A percentile compares a stretch with the other conserved stretches of the same genome.
Conservation (phyloP, 2,888 invertebrate genomes). For the Athalia circularis region DNA sequence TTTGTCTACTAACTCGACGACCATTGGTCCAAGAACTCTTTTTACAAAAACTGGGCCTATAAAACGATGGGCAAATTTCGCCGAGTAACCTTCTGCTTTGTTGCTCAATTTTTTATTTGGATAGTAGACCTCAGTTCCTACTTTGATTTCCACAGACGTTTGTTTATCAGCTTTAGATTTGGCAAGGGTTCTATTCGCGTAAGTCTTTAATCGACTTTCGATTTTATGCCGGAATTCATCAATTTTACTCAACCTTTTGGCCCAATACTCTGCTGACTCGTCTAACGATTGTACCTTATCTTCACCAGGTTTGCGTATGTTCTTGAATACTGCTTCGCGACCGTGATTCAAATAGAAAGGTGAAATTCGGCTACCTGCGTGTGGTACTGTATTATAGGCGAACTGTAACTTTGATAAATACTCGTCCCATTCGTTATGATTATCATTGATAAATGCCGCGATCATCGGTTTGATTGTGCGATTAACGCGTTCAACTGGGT, state of each 20-base stretch:
- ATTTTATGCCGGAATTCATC: conserved; percentile 48
- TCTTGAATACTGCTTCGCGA: conserved; percentile 28
- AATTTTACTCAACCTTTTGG: conserved; percentile 34
- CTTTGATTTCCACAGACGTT: conserved; percentile 32
- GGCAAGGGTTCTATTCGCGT: conserved; percentile 41
- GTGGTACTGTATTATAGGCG: conserved; percentile 45
- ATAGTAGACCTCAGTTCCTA: conserved; percentile 46
- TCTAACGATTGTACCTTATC: not conserved
- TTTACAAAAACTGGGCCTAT: conserved; percentile 45
- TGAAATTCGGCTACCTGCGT: conserved; percentile 47
- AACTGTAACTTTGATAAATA: conserved; percentile 47
- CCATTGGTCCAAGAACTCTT: conserved; percentile 44
- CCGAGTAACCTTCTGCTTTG: conserved; percentile 48
- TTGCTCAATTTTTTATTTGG: conserved; percentile 50
- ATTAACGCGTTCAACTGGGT: conserved; percentile 49
- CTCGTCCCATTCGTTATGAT: conserved; percentile 49
- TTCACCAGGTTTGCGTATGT: conserved; percentile 11
- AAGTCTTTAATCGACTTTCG: conserved; percentile 35
- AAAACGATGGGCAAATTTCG: conserved; percentile 48
- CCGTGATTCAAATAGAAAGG: conserved; percentile 38
- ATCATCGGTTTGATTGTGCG: conserved; percentile 41
- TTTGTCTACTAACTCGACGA: conserved; percentile 45
- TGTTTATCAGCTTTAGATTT: conserved; percentile 22
- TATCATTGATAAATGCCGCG: conserved; percentile 42
- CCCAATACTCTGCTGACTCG: conserved; percentile 41